Evolutionary conservation across 2,113 vertebrate species (phyloP), one percentile per base, ranked within the genome.

Genomic region (Anarhynchus alexandrinus): DNA sequence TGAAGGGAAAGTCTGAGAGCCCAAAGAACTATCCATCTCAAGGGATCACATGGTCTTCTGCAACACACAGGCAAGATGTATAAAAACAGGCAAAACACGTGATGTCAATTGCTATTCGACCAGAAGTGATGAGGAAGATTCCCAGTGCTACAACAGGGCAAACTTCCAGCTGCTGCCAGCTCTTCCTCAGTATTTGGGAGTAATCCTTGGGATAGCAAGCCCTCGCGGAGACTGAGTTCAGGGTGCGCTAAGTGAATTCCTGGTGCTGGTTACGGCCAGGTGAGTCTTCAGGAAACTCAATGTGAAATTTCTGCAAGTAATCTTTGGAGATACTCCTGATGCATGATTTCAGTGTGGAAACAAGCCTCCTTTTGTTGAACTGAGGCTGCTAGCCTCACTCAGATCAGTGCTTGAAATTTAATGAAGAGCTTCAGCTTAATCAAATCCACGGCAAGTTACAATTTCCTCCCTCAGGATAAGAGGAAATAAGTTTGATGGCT

Each of bases 1-100:
- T 42, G 86, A 91, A 88, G 77, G 83, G 72, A 84, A 94, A 88
- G 64, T 91, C 72, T 95, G 93, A 86, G 83, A 88, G 36, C 77
- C 11, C 58, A 59, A 81, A 83, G 83, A 93, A 93, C 25, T 59
- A 62, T 78, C 42, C 45, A 70, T 74, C 69, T 93, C 54, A 58
- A 66, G 55, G 34, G 65, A 86, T 73, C 81, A 36, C n/a, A 20
- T 5, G 30, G 23, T 73, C 84, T 81, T 84, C 77, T 58, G 72
- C 4, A 2, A 66, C n/a, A 89, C 30, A 43, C 34, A 88, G 43
- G 16, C 51, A 81, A 72, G 67, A 77, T 52, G 32, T 23, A 14
- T 40, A 49, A 66, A 82, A 90, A 8, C 69, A 80, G 72, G 57
- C 38, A 80, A 79, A 40, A 57, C 34, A 25, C 0, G 0, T 69